Evolutionary conservation across 2,113 vertebrate species (phyloP).

Genomic region (Hirundichthys speculiger): DNA sequence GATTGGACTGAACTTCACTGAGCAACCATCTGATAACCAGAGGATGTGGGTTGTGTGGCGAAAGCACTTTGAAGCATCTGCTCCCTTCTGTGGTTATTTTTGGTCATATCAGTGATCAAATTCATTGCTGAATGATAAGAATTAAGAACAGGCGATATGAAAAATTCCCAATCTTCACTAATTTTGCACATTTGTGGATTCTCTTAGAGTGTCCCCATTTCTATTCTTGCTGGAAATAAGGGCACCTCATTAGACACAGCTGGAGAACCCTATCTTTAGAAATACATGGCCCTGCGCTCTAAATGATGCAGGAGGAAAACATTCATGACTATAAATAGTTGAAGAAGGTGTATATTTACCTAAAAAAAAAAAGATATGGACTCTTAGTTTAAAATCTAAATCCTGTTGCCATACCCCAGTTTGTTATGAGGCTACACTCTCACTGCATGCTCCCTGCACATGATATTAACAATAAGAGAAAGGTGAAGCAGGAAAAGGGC

Average conservation of each 20-base stretch:
- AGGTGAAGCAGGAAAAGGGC: slow-evolving; percentile 39
- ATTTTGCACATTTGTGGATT: slow-evolving; percentile 6
- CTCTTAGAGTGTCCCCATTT: slow-evolving; percentile 31
- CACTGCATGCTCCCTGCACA: slow-evolving; percentile 17
- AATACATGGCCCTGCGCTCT: slow-evolving; percentile 3
- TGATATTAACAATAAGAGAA: slow-evolving; percentile 38
- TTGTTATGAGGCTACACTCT: slow-evolving; percentile 26
- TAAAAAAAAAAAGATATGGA: slow-evolving; percentile 23
- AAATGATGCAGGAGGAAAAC: slow-evolving; percentile 40
- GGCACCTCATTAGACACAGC: slow-evolving; percentile 49
- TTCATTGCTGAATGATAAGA: no score
- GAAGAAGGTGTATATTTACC: slow-evolving; percentile 17
- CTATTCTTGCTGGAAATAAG: slow-evolving; percentile 44
- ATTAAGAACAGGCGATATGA: background rate
- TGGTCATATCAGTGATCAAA: no score
- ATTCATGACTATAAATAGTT: slow-evolving; percentile 58
- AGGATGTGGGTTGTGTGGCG: no score
- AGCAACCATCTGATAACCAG: no score
- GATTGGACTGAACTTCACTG: no score
- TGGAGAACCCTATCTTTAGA: slow-evolving; percentile 48
- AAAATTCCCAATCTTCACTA: background rate
- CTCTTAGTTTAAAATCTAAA: slow-evolving; percentile 26
- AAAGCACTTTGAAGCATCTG: no score
- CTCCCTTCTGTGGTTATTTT: no score
- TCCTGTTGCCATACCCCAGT: slow-evolving; percentile 15